A percentile compares a stretch with the other conserved stretches of the same genome.
These are phyloP conservation scores for Drosophila nigromelanica DNA, from an alignment of 1,140 invertebrate species.

Conservation along the genomic window DNA sequence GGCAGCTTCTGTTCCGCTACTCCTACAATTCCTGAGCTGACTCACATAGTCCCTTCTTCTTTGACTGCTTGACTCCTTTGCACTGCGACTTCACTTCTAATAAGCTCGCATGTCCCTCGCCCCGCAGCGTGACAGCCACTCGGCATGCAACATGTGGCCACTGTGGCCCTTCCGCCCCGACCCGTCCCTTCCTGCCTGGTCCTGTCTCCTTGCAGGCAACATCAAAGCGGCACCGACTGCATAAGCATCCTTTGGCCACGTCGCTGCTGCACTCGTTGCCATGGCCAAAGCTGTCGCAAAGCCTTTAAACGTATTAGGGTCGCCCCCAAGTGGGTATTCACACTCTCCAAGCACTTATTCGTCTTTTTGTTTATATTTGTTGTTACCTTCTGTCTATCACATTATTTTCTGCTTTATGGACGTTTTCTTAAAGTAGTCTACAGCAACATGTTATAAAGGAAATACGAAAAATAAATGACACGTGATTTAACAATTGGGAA, in stretches of 20 bases:
- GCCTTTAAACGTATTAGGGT: constrained; percentile 72
- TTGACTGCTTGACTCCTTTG: constrained; percentile 13
- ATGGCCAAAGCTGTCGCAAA: constrained; percentile 65
- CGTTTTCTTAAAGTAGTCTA: neutral
- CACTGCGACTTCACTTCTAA: constrained; percentile 22
- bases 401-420: constrained; percentile 3
- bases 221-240: constrained; percentile 56
- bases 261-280: constrained; percentile 27
- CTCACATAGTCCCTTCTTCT: neutral
- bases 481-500: neutral
- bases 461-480: neutral
- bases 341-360: constrained; percentile 9
- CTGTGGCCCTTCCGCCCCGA: neutral
- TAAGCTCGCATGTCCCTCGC: constrained; percentile 37
- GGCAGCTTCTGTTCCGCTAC: neutral
- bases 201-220: constrained; percentile 14
- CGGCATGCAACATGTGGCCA: constrained; percentile 71
- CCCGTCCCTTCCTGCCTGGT: neutral
- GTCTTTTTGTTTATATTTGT: neutral
- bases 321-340: constrained; percentile 3
- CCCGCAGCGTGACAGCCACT: neutral
- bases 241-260: constrained; percentile 50
- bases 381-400: too few relatives aligned
- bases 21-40: neutral
- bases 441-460: constrained; percentile 3